Evolutionary conservation across 1,140 invertebrate species (phyloP), one percentile per base, ranked within the genome.

Genomic region (Drosophila leontia): DNA sequence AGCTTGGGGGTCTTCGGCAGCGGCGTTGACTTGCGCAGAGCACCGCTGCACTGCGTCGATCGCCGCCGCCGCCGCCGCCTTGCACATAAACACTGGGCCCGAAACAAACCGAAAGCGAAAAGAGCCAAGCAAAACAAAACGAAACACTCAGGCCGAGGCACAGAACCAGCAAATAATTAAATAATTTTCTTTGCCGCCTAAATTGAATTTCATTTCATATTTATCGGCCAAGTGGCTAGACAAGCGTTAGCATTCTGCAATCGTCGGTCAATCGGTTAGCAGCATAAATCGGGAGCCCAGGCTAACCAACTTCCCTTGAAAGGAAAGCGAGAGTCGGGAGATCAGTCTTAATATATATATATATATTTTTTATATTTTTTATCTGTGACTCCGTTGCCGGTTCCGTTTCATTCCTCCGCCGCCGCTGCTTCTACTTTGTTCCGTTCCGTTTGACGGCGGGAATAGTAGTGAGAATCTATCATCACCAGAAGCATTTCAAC

Each of bases 121-220:
- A 23, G 23, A 47, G 7, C 11, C 29, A 47, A 48, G 47, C 47
- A 63, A 63, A 68, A 62, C 58, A 63, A 12, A 48, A 68, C 32
- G 17, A 35, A 53, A 23, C 44, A 45, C 34, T 23, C 23, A 34
- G 37, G 13, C 12, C 64, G 44, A 82, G 59, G 59, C 64, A 70
- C 44, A 70, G 51, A 58, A 74, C 63, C 72, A 61, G 79, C 63
- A 70, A 78, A 75, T 82, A 90, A 90, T 90, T 85, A 82, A 90
- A 90, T 85, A 90, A 91, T 85, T 91, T 90, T 78, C 75, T 79
- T 82, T 85, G 81, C 64, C 78, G 78, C 62, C 42, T 37, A 80
- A 77, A 77, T 80, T 63, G 70, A 87, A 68, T 82, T 82, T 58
- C 60, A 78, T 74, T 87, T 82, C 71, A 85, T 91, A 90, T 90